These are phyloP conservation scores for Mystacornis crossleyi DNA, from an alignment of 2,113 vertebrate species.

Conservation along the genomic window DNA sequence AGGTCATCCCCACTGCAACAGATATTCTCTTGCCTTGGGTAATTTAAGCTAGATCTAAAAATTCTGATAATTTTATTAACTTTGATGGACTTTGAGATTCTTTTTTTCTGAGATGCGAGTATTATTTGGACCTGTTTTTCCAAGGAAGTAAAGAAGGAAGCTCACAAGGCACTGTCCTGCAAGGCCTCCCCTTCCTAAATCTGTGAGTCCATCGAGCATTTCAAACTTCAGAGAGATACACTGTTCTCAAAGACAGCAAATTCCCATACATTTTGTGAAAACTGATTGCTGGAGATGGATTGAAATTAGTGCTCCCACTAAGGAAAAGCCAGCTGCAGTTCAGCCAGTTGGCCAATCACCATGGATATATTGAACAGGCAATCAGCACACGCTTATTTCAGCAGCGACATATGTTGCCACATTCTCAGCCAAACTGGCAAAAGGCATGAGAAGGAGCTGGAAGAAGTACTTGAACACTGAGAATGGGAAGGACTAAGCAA, in stretches of 20 bases:
- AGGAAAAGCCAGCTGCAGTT: constrained; percentile 27
- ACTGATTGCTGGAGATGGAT: not conserved
- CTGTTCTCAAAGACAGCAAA: not conserved
- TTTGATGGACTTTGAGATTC: not conserved
- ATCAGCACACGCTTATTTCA: constrained; percentile 20
- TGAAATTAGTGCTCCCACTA: not conserved
- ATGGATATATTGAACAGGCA: constrained; percentile 18
- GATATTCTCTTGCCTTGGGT: not conserved
- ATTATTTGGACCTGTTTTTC: not conserved
- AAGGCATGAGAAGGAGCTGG: constrained; percentile 27
- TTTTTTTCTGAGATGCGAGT: not conserved
- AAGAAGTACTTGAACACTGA: not conserved
- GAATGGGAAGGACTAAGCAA: not conserved
- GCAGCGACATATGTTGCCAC: constrained; percentile 34
- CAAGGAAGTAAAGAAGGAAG: not conserved
- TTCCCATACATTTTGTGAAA: not conserved
- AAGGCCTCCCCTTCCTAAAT: not conserved
- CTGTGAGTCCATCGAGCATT: not conserved
- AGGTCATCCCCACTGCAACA: too few species aligned
- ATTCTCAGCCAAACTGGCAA: constrained; percentile 58
- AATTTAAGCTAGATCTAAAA: not conserved
- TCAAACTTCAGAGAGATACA: not conserved
- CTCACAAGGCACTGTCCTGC: not conserved
- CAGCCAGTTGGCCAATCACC: constrained; percentile 39
- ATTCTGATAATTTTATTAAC: not conserved